phyloP scores from a whole-genome alignment of 2,113 vertebrate genomes.

The Brachypodius melanocephalos region DNA sequence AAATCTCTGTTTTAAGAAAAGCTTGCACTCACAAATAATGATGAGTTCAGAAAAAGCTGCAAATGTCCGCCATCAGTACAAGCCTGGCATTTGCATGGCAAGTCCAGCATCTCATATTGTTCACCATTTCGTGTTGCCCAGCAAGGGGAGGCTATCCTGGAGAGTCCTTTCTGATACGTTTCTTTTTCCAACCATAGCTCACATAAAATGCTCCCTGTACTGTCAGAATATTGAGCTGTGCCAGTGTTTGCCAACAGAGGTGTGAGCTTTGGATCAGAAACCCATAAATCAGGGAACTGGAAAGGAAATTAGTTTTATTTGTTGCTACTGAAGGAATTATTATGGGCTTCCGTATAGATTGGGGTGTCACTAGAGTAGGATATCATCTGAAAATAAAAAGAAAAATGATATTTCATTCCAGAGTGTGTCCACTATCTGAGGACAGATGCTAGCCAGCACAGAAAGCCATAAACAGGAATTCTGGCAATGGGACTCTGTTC shows the following conservation, averaged over 20 bases:
- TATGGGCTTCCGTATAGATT: neutral
- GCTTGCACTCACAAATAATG: neutral
- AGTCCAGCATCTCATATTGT: neutral
- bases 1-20: neutral
- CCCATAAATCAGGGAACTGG: neutral
- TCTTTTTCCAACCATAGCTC: neutral
- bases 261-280: neutral
- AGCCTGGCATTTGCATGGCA: neutral
- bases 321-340: neutral
- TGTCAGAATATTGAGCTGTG: neutral
- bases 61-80: neutral
- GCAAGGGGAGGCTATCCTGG: neutral
- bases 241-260: neutral
- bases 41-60: neutral
- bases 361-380: neutral
- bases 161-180: neutral
- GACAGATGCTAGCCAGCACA: neutral
- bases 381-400: neutral
- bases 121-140: neutral
- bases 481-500: neutral
- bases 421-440: neutral
- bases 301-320: neutral
- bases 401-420: neutral
- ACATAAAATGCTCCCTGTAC: neutral
- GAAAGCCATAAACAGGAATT: neutral